Base-by-base conservation (phyloP, 2,888 invertebrate genomes). In the Crematogaster levior region DNA sequence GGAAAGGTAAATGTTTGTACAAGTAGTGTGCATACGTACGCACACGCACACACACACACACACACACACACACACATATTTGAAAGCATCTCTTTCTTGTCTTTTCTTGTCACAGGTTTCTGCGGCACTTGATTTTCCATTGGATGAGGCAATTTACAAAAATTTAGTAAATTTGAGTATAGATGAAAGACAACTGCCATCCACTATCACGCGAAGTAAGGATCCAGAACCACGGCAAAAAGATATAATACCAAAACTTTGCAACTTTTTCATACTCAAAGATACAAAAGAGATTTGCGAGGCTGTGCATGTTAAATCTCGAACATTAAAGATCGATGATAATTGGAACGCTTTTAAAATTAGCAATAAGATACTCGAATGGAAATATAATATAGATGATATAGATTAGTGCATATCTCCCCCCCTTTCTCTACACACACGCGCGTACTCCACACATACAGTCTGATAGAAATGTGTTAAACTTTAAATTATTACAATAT, bases 161-260 rank as follows among this genome's bases (percentile, higher is more conserved):
- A 90, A 93, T 81, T 88, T 94, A 15, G 88, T 94, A 6, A 90
- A 93, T 70, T 83, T 94, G 15, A 91, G 90, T 12, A 70, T 93
- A 43, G 91, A 93, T 72, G 93, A 94, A 24, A 89, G 91, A 65
- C 90, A 92, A 83, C 83, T 93, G 3, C 92, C 93, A n/a, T 61
- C 75, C 27, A 88, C 90, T 86, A 7, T 94, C 37, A 92, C 85
- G 5, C 90, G 94, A 3, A 93, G 91, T 66, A 93, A 92, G 72
- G 93, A 93, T 89, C 94, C 94, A 18, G 91, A 92, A 56, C 93
- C 93, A 43, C 84, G 93, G 51, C 89, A 91, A 74, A 91, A 85
- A 72, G 94, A 94, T 74, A 63, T 91, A 43, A 83, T 88, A 12
- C 94, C 94, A 7, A 86, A 90, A 58, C 84, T 94, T 7, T 90